These are phyloP conservation scores for Volucella inflata DNA, from an alignment of 2,888 invertebrate species.

Conservation along the genomic window DNA sequence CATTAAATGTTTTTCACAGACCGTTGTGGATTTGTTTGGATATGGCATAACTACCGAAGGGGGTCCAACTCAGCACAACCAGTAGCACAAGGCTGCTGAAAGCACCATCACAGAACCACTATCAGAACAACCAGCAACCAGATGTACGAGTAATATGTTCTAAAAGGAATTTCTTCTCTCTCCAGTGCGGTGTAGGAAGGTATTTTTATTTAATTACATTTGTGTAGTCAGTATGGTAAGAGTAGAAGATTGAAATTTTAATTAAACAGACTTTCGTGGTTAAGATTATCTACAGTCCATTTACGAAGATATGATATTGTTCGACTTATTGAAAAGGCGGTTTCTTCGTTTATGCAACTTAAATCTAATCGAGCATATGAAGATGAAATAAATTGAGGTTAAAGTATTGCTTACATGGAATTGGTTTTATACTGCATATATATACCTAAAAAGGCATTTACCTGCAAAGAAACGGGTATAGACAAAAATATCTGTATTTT, in stretches of 20 bases:
- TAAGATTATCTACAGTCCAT: conserved; percentile 9
- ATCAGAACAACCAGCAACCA: neutral
- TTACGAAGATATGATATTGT: conserved; percentile 7
- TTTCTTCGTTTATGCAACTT: neutral
- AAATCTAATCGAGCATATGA: no score
- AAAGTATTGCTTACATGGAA: no score
- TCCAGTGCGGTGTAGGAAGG: neutral
- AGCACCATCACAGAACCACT: neutral
- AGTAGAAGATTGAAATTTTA: conserved; percentile 49
- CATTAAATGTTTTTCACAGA: conserved; percentile 63
- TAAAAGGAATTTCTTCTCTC: conserved; percentile 34
- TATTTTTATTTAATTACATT: conserved; percentile 28
- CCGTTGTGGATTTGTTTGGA: conserved; percentile 53
- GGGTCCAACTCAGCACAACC: conserved; percentile 3
- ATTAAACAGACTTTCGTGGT: conserved; percentile 45
- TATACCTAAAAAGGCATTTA: no score
- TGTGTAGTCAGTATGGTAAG: conserved; percentile 15
- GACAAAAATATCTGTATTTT: no score
- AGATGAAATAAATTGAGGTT: no score
- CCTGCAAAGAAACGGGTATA: no score
- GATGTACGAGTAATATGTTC: conserved; percentile 28
- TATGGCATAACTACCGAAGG: conserved; percentile 18
- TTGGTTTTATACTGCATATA: no score
- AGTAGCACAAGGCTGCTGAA: neutral
- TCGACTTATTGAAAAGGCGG: neutral